A percentile compares a stretch with the other conserved stretches of the same genome.
Evolutionary conservation across 2,888 invertebrate species (phyloP).

Genomic region (Mythimna lalbum): DNA sequence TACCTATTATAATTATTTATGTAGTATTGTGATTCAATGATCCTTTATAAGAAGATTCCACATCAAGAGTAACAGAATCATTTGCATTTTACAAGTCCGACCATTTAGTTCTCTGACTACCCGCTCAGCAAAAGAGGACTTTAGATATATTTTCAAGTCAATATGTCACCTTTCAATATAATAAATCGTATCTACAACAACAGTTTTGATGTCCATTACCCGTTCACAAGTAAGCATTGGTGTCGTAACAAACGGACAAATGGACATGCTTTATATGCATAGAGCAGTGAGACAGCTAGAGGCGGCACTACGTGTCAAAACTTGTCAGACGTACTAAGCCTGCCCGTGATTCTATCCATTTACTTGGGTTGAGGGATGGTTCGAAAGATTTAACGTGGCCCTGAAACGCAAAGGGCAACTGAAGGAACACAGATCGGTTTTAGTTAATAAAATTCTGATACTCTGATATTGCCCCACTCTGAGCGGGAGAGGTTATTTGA

Average conservation of each 20-base stretch:
- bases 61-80: too few species aligned
- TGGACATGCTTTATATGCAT: conserved; percentile 44
- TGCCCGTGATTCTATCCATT: too few species aligned
- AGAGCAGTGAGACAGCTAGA: background rate
- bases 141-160: background rate
- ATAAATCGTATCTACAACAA: background rate
- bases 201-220: background rate
- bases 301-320: background rate
- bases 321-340: too few species aligned
- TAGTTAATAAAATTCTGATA: too few species aligned
- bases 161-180: background rate
- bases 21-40: background rate
- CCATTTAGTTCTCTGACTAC: background rate
- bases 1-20: too few species aligned
- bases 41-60: background rate
- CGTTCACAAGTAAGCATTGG: conserved; percentile 30
- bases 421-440: too few species aligned
- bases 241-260: conserved; percentile 43
- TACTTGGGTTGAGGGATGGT: too few species aligned
- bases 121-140: background rate
- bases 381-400: too few species aligned
- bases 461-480: too few species aligned
- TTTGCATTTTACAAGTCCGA: background rate
- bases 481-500: too few species aligned
- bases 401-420: too few species aligned